Evolutionary conservation across 2,888 invertebrate genomes (phyloP).

Genomic region (Antheraea yamamai): DNA sequence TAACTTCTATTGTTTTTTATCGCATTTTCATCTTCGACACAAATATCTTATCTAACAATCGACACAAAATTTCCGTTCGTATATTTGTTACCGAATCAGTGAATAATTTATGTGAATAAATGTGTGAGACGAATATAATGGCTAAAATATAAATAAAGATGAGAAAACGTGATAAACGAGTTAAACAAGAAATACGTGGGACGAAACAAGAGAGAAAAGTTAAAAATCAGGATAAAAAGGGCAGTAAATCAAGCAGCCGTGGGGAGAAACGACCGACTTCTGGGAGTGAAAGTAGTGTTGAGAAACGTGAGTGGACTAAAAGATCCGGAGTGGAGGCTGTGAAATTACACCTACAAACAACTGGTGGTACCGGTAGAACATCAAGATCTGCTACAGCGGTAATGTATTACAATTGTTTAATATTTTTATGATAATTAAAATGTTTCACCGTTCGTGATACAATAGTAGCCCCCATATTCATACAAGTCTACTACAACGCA

Average conservation of each 20-base stretch:
- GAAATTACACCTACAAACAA: constrained; percentile 65
- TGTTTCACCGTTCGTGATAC: neutral
- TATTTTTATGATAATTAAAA: neutral
- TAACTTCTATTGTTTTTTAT: constrained; percentile 69
- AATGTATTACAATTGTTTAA: constrained; percentile 25
- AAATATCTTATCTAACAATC: constrained; percentile 69
- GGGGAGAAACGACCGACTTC: constrained; percentile 38
- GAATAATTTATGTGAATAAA: constrained; percentile 36
- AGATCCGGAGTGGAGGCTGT: constrained; percentile 75
- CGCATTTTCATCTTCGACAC: constrained; percentile 64
- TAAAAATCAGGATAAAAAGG: constrained; percentile 41
- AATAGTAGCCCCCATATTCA: neutral
- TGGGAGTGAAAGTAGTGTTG: constrained; percentile 32
- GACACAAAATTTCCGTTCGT: constrained; percentile 49
- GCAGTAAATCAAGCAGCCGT: constrained; percentile 42
- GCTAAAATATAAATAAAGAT: constrained; percentile 45
- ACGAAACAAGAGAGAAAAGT: constrained; percentile 40
- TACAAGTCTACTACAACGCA: neutral
- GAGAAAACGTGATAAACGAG: constrained; percentile 65
- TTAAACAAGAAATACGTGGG: constrained; percentile 50
- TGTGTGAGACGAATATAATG: constrained; percentile 41
- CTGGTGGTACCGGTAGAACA: constrained; percentile 71
- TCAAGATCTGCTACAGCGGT: constrained; percentile 76
- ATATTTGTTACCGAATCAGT: constrained; percentile 33
- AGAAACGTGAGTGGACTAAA: constrained; percentile 51